These are phyloP conservation scores for Neogobius melanostomus DNA, from an alignment of 2,113 vertebrate genomes.

Conservation along the genomic window DNA sequence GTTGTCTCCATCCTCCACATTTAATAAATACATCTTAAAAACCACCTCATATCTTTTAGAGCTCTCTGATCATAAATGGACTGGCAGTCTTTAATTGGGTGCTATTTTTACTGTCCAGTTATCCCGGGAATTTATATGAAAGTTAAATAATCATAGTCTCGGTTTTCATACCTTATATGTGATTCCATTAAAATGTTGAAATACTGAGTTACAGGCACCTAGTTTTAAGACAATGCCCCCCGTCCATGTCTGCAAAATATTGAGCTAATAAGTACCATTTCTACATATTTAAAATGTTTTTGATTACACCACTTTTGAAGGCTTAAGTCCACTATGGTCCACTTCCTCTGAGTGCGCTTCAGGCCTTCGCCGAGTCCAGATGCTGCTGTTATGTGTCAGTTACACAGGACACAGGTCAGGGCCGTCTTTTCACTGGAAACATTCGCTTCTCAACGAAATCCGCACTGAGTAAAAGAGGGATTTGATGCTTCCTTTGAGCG, in stretches of 20 bases:
- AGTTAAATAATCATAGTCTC: too few relatives aligned
- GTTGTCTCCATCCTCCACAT: background rate
- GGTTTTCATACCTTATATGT: background rate
- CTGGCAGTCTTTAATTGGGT: background rate
- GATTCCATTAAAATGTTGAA: background rate
- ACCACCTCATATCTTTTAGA: background rate
- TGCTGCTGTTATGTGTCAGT: background rate
- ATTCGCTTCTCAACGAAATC: slow-evolving; percentile 34
- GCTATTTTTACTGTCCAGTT: background rate
- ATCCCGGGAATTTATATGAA: too few relatives aligned
- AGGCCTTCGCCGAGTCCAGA: background rate
- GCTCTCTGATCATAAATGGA: background rate
- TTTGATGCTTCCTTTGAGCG: slow-evolving; percentile 46
- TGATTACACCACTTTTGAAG: background rate
- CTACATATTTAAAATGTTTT: background rate
- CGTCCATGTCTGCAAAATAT: background rate
- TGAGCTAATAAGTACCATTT: background rate
- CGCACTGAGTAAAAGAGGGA: slow-evolving; percentile 21
- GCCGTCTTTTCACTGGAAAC: slow-evolving; percentile 23
- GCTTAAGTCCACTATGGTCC: background rate
- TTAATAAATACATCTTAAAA: background rate
- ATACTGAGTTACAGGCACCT: background rate
- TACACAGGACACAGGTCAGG: slow-evolving; percentile 6
- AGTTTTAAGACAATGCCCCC: background rate
- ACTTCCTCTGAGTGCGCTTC: background rate